Percentiles rank a stretch among this genome's conserved stretches.
These are phyloP conservation scores for Halichondria panicea DNA, from an alignment of 37 sponge, comb jelly and placozoan genomes.

Conservation along the genomic window DNA sequence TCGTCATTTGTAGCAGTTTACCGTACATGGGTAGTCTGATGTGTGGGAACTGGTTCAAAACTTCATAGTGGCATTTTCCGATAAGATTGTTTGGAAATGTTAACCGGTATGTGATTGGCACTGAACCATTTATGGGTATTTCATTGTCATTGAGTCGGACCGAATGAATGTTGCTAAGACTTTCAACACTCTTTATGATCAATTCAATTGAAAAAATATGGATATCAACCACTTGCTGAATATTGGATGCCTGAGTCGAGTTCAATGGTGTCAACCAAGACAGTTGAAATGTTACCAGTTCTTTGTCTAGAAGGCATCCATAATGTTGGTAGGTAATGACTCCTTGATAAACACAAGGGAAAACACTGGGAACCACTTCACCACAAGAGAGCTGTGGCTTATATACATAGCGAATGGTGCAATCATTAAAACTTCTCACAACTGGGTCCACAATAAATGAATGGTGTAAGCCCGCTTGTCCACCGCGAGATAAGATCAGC, in stretches of 20 bases:
- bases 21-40: slow-evolving; percentile 8
- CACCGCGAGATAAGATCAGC: too few species aligned
- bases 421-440: too few species aligned
- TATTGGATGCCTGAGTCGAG: not conserved
- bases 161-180: too few species aligned
- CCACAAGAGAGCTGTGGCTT: slow-evolving; percentile 30
- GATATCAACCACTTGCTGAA: not conserved
- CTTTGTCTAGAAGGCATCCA: slow-evolving; percentile 29
- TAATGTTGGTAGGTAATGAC: slow-evolving; percentile 40
- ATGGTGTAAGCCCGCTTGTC: too few species aligned
- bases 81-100: not conserved
- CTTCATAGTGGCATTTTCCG: slow-evolving; percentile 16
- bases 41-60: not conserved
- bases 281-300: slow-evolving; percentile 24
- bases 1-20: not conserved
- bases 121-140: not conserved
- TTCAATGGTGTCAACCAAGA: not conserved
- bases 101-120: not conserved
- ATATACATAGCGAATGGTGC: not conserved
- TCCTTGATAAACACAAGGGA: slow-evolving; percentile 17
- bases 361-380: not conserved
- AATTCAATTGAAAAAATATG: slow-evolving; percentile 1
- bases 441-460: too few species aligned
- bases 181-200: too few species aligned
- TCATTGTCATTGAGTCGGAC: too few species aligned